Conservation (phyloP, 2,888 invertebrate species). For the Itoplectis maculator region DNA sequence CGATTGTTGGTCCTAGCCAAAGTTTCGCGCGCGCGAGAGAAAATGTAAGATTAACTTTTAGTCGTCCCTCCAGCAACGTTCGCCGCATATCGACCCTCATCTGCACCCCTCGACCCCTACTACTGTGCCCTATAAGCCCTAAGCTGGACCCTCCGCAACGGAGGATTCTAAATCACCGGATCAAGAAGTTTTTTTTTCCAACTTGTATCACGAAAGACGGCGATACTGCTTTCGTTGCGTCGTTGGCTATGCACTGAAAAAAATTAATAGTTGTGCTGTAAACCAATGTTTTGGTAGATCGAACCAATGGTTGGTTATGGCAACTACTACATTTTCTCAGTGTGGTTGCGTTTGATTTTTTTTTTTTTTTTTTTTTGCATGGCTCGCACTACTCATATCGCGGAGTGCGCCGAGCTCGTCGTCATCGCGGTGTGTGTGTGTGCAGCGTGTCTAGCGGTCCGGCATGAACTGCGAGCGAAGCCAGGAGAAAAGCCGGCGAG, state of each 20-base stretch:
- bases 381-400: slow-evolving; percentile 56
- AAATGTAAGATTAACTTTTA: slow-evolving; percentile 63
- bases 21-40: slow-evolving; percentile 43
- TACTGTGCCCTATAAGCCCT: no score
- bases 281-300: no score
- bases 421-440: no score
- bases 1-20: slow-evolving; percentile 59
- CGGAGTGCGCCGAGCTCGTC: slow-evolving; percentile 58
- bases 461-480: slow-evolving; percentile 55
- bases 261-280: no score
- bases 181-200: slow-evolving; percentile 42
- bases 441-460: slow-evolving; percentile 38
- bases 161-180: slow-evolving; percentile 49
- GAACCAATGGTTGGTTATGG: no score
- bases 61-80: no score
- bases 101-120: no score
- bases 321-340: no score
- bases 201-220: slow-evolving; percentile 21
- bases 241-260: no score
- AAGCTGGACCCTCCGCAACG: neutral
- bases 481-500: slow-evolving; percentile 54
- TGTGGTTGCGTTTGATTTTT: no score
- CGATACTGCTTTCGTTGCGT: slow-evolving; percentile 7
- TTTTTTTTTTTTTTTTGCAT: no score
- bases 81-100: no score